Base-by-base conservation (phyloP, 1,140 invertebrate species). In the Achroia grisella region DNA sequence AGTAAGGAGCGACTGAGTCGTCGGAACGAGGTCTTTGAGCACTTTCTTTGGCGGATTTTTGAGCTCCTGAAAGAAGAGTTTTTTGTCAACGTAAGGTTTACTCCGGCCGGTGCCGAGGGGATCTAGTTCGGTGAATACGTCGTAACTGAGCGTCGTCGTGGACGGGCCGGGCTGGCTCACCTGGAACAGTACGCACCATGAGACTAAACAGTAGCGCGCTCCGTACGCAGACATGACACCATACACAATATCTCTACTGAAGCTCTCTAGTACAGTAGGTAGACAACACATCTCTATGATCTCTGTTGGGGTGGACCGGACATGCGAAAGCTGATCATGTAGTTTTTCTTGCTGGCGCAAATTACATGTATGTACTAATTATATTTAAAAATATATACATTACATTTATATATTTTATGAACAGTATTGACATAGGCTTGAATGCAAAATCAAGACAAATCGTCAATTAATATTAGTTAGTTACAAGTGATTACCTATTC, bases 11-110 rank as follows among this genome's bases (percentile, higher is more conserved):
- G 61, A 44, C 44, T 74, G 62, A 58, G 79, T 58, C 54, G 69
- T 52, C 62, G 72, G 77, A 44, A 91, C 91, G 62, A 96, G 86
- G 78, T 96, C 94, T 87, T 96, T 96, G 34, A 96, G 88, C 11
- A 94, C 91, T 87, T 95, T 96, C 87, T 95, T 95, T 41, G 94
- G 94, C 51, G 94, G 95, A 86, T 96, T 96, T 88, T 96, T 96
- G 51, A 97, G 88, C 68, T 96, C 93, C 87, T 95, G 93, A 88
- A 97, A 97, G 86, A 97, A 97, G 77, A 96, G 94, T 89, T 96
- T 96, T 86, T 96, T 96, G 88, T 97, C 95, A 62, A 97, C 90
- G 87, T 96, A 97, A 34, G 95, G 95, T 84, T 93, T 94, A 84
- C 91, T 94, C 74, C 93, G 89, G 60, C 95, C 94, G 54, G 94